These are phyloP conservation scores for Aramus guarauna DNA, from an alignment of 2,113 vertebrate species.

Conservation along the genomic window DNA sequence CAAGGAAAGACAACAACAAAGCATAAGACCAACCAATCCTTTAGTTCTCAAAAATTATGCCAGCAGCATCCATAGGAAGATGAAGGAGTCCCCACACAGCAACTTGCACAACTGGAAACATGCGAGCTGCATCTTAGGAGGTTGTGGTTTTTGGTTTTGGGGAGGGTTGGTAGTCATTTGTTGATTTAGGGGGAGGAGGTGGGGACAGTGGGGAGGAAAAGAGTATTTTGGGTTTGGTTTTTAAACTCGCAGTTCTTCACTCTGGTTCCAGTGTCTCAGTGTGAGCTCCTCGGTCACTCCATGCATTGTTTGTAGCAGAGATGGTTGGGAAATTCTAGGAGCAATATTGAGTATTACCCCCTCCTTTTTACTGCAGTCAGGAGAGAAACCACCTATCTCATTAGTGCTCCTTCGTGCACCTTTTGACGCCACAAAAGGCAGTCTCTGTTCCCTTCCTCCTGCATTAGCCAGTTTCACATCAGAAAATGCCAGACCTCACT, in stretches of 20 bases:
- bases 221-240: background rate
- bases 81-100: background rate
- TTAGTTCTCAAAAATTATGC: background rate
- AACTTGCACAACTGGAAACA: background rate
- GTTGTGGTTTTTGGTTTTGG: too few species aligned
- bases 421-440: background rate
- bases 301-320: accelerated
- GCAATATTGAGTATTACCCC: background rate
- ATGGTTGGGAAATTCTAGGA: background rate
- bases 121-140: accelerated
- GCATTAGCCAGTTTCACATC: background rate
- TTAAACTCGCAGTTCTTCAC: background rate
- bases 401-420: background rate
- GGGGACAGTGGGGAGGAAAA: too few species aligned
- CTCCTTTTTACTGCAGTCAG: background rate
- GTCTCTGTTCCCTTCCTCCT: background rate
- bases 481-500: background rate
- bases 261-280: background rate
- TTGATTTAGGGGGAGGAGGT: too few species aligned
- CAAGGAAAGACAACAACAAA: background rate
- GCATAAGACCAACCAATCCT: background rate
- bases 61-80: background rate
- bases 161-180: too few species aligned
- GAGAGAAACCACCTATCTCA: background rate
- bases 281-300: background rate